phyloP scores from a whole-genome alignment of 92 coral and sea anemone species.

The Hydrozoanthus gracilis region DNA sequence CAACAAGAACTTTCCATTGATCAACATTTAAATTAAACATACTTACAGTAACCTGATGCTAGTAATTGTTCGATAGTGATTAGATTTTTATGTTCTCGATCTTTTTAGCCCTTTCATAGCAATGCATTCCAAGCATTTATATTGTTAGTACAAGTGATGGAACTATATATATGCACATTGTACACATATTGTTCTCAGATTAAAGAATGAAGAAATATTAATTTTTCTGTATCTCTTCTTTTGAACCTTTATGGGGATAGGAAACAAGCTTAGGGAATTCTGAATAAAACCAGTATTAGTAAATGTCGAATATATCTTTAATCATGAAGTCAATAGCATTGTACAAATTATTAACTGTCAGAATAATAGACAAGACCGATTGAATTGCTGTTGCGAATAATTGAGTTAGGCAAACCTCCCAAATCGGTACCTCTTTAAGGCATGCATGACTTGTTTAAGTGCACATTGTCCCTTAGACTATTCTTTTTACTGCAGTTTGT shows the following conservation, averaged over 20 bases:
- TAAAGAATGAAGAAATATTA: too few species aligned
- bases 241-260: conserved; percentile 4
- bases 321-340: conserved; percentile 3
- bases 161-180: too few species aligned
- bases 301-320: not conserved
- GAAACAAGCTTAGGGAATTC: conserved; percentile 22
- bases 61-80: not conserved
- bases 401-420: too few species aligned
- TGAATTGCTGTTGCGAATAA: too few species aligned
- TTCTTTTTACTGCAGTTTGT: too few species aligned
- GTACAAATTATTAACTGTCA: too few species aligned
- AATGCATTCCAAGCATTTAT: not conserved
- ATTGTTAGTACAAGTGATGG: not conserved
- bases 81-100: conserved; percentile 16
- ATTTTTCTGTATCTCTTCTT: conserved; percentile 13
- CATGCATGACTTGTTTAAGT: too few species aligned
- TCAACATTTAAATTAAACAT: not conserved
- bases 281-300: conserved; percentile 9
- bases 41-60: conserved; percentile 5
- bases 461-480: too few species aligned
- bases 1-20: conserved; percentile 1
- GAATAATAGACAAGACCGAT: too few species aligned
- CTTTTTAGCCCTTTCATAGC: conserved; percentile 17
- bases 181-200: conserved; percentile 14
- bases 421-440: too few species aligned